Evolutionary conservation across 2,888 invertebrate species (phyloP), one percentile per base, ranked within the genome.

Genomic region (Hetaerina titia): DNA sequence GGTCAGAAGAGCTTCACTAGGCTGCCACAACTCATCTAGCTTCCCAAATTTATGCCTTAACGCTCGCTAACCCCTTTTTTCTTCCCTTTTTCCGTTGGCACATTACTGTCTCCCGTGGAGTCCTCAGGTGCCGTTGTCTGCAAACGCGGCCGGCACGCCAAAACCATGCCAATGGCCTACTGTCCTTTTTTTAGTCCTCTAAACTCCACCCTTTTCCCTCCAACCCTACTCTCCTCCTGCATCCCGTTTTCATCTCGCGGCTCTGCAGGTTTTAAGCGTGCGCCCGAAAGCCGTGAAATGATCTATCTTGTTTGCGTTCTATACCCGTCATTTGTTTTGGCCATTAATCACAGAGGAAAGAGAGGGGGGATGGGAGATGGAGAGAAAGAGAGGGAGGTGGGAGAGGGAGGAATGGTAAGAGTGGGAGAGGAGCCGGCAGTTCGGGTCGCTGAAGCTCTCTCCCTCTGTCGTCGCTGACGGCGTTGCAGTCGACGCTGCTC

Each of bases 291-390:
- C 57, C 89, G 89, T 89, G 89, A 89, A 89, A 89, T 89, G 89
- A 89, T 89, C 89, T 89, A 58, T 89, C 89, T 89, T 58, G 89
- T 89, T 89, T 89, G 56, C 89, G 89, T 89, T 89, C 89, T 58
- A 56, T 57, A 58, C 89, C 58, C 89, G 89, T 89, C 89, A 89
- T 56, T 89, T 89, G 89, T 89, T 89, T 89, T 58, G 56, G 89
- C 56, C 89, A 89, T 89, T 89, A 89, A 89, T 89, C 89, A 89
- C 57, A 13, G 13, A 8, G 22, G 89, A 22, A n/a, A 81, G 31
- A n/a, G n/a, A n/a, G 22, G 81, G 25, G 81, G 81, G n/a, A 4
- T 0, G 69, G 69, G 0, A n/a, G n/a, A n/a, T 5, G 69, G n/a
- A 17, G 69, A n/a, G 69, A n/a, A 4, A 31, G 81, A 25, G 81